These are phyloP conservation scores for Platycheirus albimanus DNA, from an alignment of 2,888 invertebrate genomes.

Conservation along the genomic window DNA sequence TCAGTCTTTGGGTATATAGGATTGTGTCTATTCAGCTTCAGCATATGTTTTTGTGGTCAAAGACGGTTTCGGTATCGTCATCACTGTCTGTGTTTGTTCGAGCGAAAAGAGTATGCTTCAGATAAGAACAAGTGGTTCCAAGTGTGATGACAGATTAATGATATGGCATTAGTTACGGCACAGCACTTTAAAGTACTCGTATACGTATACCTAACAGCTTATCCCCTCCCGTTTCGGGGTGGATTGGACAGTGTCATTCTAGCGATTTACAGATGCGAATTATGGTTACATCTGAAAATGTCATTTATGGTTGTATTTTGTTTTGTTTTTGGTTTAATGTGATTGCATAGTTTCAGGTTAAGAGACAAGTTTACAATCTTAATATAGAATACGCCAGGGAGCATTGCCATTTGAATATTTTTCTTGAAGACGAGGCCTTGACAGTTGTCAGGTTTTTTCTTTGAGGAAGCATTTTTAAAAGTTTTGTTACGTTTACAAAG, in stretches of 20 bases:
- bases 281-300: constrained; percentile 6
- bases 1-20: constrained; percentile 12
- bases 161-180: constrained; percentile 54
- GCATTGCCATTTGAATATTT: constrained; percentile 6
- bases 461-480: too few species aligned
- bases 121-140: constrained; percentile 48
- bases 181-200: constrained; percentile 38
- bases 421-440: neutral
- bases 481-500: too few species aligned
- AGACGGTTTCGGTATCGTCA: constrained; percentile 29
- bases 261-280: neutral
- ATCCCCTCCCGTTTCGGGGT: constrained; percentile 1
- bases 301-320: neutral
- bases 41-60: constrained; percentile 66
- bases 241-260: neutral
- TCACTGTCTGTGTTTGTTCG: constrained; percentile 39
- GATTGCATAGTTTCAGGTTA: constrained; percentile 55
- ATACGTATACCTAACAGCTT: too few species aligned
- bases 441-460: neutral
- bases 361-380: neutral
- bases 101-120: constrained; percentile 55
- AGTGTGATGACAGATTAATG: constrained; percentile 52
- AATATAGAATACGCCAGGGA: constrained; percentile 38
- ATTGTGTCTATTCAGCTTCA: constrained; percentile 16
- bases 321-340: neutral